Percentiles rank a stretch among this genome's conserved stretches.
Evolutionary conservation across 2,888 invertebrate genomes (phyloP).

Genomic region (Tenthredo distinguenda): DNA sequence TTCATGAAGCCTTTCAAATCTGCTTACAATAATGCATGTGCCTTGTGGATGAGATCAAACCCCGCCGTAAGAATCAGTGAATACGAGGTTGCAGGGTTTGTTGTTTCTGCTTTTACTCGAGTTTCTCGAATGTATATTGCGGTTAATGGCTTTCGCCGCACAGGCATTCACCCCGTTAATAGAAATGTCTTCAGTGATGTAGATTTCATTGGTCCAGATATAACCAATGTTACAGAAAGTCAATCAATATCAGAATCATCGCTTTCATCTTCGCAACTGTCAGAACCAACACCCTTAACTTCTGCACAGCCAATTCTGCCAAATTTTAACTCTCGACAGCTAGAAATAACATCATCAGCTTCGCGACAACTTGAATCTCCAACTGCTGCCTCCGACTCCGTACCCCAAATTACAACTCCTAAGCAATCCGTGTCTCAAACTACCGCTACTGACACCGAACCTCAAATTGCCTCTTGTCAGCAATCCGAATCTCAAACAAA

Average conservation of each 20-base stretch:
- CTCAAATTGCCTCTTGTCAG: constrained; percentile 4
- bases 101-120: constrained; percentile 54
- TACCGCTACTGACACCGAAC: no score
- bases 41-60: constrained; percentile 49
- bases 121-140: constrained; percentile 55
- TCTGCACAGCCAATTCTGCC: constrained; percentile 17
- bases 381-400: no score
- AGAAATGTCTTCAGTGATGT: constrained; percentile 31
- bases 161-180: constrained; percentile 30
- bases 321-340: background rate
- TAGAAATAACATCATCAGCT: background rate
- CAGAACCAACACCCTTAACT: constrained; percentile 8
- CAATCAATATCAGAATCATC: background rate
- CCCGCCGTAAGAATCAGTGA: constrained; percentile 55
- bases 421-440: no score
- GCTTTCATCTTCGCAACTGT: constrained; percentile 8
- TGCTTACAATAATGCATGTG: constrained; percentile 42
- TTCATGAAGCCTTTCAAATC: constrained; percentile 61
- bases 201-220: constrained; percentile 27
- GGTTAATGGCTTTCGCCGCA: constrained; percentile 31
- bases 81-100: constrained; percentile 57
- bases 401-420: no score
- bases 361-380: background rate
- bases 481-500: constrained; percentile 31
- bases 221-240: constrained; percentile 23